Evolutionary conservation across 2,113 vertebrate species (phyloP).

Genomic region (Podiceps cristatus): DNA sequence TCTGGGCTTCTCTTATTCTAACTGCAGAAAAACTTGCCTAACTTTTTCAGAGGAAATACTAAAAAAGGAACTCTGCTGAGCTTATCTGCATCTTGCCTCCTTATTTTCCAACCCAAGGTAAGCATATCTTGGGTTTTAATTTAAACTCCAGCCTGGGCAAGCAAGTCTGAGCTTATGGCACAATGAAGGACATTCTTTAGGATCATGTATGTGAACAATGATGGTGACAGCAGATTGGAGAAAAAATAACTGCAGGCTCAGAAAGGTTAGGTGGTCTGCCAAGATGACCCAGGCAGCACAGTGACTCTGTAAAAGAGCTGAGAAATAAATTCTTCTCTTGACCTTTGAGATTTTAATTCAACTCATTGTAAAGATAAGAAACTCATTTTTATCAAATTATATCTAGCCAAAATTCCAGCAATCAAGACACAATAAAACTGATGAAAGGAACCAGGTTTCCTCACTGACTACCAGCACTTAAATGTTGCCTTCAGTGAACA

Average conservation of each 20-base stretch:
- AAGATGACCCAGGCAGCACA: neutral
- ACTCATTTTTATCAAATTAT: neutral
- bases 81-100: neutral
- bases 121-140: neutral
- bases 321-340: neutral
- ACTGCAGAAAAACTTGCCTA: neutral
- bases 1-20: neutral
- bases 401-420: neutral
- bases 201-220: neutral
- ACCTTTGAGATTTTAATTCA: neutral
- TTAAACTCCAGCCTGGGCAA: neutral
- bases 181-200: neutral
- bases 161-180: neutral
- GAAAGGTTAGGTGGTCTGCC: neutral
- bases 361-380: neutral
- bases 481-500: neutral
- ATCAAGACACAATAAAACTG: neutral
- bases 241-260: neutral
- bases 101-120: neutral
- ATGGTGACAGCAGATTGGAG: neutral
- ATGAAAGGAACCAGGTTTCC: neutral
- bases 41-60: neutral
- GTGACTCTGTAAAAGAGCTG: neutral
- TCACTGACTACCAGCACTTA: neutral
- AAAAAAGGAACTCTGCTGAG: neutral